These are phyloP conservation scores for Tipula confusa DNA, from an alignment of 2,888 invertebrate species.

Conservation along the genomic window DNA sequence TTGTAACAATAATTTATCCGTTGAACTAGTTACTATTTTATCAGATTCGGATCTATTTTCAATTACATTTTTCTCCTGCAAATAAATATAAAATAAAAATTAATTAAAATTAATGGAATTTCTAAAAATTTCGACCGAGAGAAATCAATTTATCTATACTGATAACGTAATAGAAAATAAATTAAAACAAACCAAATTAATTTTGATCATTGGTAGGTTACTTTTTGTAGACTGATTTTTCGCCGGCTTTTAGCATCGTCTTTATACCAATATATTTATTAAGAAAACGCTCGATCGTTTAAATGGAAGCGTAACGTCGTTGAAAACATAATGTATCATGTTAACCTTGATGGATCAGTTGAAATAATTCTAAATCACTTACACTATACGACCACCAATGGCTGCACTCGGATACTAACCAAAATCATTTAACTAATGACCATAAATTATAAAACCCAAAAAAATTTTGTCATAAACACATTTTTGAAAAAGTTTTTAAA, in stretches of 20 bases:
- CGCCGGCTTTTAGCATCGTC: background rate
- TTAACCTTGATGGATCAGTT: background rate
- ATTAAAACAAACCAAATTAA: background rate
- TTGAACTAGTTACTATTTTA: background rate
- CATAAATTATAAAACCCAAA: background rate
- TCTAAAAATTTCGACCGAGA: background rate
- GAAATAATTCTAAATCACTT: background rate
- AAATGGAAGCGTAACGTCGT: background rate
- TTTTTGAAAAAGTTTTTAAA: background rate
- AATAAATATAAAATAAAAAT: background rate
- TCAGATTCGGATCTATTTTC: constrained; percentile 21
- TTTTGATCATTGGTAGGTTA: background rate
- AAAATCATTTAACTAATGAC: background rate
- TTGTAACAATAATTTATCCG: background rate
- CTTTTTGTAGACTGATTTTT: background rate
- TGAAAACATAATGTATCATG: background rate
- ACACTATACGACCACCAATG: background rate
- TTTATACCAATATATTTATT: background rate
- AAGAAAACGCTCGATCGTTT: background rate
- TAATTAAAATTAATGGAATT: background rate
- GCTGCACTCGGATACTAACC: background rate
- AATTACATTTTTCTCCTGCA: constrained; percentile 6
- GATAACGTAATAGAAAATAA: background rate
- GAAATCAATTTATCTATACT: background rate
- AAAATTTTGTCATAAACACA: background rate